Conservation (phyloP, 2,113 vertebrate genomes). For the Cyprinus carpio region DNA sequence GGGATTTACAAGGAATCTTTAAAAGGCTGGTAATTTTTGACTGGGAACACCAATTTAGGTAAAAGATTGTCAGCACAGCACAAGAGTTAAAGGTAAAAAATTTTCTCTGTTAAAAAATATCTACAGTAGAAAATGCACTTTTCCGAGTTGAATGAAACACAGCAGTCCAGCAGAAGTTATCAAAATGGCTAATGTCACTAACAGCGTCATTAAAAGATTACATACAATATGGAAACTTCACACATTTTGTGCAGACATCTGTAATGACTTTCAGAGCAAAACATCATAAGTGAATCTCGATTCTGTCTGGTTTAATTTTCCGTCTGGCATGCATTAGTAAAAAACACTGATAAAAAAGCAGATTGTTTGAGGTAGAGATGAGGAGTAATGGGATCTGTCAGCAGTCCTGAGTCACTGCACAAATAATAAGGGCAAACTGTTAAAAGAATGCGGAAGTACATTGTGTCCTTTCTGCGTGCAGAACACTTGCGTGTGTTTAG, state of each 20-base stretch:
- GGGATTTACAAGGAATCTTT: not conserved
- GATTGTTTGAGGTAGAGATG: conserved; percentile 12
- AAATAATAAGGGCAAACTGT: conserved; percentile 2
- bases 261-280: conserved; percentile 14
- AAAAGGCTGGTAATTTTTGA: not conserved
- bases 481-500: not conserved
- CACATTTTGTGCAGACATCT: not conserved
- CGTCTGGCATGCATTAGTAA: not conserved
- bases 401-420: conserved; percentile 20
- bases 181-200: not conserved
- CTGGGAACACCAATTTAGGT: not conserved
- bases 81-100: not conserved
- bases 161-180: not conserved
- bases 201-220: not conserved
- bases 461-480: not conserved
- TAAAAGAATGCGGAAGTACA: not conserved
- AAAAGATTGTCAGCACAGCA: not conserved
- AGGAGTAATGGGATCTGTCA: conserved; percentile 32
- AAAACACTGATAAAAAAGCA: conserved; percentile 34
- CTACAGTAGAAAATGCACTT: not conserved
- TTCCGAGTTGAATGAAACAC: not conserved
- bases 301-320: conserved; percentile 11
- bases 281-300: not conserved
- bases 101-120: not conserved
- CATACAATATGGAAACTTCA: not conserved